phyloP scores from a whole-genome alignment of 2,888 invertebrate genomes.

The Silvanus unidentatus region DNA sequence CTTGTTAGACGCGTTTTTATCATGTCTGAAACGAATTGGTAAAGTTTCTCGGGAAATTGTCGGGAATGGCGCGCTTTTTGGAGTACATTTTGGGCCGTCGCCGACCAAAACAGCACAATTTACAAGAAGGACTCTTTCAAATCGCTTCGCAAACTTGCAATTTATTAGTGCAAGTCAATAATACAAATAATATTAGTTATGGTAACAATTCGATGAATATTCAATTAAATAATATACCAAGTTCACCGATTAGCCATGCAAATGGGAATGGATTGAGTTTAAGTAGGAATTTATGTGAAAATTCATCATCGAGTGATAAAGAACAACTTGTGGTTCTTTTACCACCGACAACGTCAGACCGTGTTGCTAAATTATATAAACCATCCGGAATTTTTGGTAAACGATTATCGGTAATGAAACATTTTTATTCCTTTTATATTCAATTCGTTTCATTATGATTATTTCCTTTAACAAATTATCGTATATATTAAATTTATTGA shows the following conservation, averaged over 20 bases:
- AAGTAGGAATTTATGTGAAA: constrained; percentile 9
- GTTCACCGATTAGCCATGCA: constrained; percentile 9
- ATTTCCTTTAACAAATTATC: background rate
- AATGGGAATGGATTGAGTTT: background rate
- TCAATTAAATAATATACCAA: constrained; percentile 49
- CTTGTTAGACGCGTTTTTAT: constrained; percentile 6
- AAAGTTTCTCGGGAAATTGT: constrained; percentile 6
- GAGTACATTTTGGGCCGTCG: constrained; percentile 48
- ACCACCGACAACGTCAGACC: constrained; percentile 43
- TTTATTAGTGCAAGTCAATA: constrained; percentile 69
- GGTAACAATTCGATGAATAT: constrained; percentile 60
- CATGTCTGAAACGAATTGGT: constrained; percentile 31
- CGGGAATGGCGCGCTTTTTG: constrained; percentile 50
- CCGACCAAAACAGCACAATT: constrained; percentile 55
- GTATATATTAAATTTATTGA: background rate
- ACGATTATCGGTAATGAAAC: constrained; percentile 57
- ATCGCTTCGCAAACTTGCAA: constrained; percentile 75
- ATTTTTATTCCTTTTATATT: too few species aligned
- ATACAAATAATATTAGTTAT: constrained; percentile 68
- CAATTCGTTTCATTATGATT: background rate
- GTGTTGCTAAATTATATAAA: constrained; percentile 15
- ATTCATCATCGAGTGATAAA: constrained; percentile 24
- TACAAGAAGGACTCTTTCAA: constrained; percentile 71
- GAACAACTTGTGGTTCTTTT: constrained; percentile 53
- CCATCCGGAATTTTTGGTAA: constrained; percentile 39